Percentiles rank a stretch among this genome's conserved stretches.
These are phyloP conservation scores for Triplophysa rosa DNA, from an alignment of 2,113 vertebrate genomes.

Conservation along the genomic window DNA sequence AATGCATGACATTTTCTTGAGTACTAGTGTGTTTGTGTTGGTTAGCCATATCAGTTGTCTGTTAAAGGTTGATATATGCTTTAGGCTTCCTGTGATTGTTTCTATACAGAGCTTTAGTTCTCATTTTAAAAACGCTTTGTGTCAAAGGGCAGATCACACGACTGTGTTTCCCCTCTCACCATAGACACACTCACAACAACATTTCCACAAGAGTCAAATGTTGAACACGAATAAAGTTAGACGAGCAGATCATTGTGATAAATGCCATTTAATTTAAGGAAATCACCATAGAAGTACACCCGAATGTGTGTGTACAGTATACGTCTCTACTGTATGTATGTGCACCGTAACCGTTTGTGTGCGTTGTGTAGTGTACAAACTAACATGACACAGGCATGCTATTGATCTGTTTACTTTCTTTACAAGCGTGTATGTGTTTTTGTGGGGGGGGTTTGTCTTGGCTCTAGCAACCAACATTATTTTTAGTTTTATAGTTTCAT, in stretches of 20 bases:
- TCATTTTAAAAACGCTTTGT: neutral
- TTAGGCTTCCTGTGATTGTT: conserved; percentile 10
- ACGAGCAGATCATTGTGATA: no score
- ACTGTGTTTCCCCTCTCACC: neutral
- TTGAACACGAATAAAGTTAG: no score
- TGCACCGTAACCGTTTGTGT: neutral
- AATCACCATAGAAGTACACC: neutral
- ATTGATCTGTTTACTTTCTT: no score
- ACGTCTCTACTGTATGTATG: neutral
- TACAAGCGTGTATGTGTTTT: neutral
- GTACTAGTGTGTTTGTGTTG: neutral
- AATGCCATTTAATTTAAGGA: no score
- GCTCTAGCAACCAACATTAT: neutral
- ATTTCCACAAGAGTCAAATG: no score
- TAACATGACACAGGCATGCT: neutral
- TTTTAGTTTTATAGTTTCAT: neutral
- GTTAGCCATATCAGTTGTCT: conserved; percentile 7
- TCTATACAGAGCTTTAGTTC: neutral
- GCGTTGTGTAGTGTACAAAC: conserved; percentile 1
- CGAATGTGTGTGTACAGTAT: neutral
- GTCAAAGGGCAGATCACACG: neutral
- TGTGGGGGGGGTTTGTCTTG: neutral
- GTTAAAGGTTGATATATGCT: conserved; percentile 15
- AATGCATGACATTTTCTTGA: neutral
- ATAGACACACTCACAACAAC: neutral